Evolutionary conservation across 2,888 invertebrate species (phyloP).

Genomic region (Orgyia antiqua): DNA sequence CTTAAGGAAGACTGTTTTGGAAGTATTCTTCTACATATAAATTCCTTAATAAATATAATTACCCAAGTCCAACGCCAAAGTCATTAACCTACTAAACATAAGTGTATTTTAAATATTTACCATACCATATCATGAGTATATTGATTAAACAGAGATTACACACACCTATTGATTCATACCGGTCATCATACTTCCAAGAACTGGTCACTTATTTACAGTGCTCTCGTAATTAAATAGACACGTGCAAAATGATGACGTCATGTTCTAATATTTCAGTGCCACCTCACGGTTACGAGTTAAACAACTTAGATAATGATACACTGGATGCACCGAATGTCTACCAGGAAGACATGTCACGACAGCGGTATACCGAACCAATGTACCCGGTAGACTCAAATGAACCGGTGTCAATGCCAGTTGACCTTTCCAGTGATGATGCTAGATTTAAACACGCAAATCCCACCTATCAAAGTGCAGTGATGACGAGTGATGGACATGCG

Average conservation of each 20-base stretch:
- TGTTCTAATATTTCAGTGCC: no score
- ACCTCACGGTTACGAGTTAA: conserved; percentile 81
- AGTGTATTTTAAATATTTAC: no score
- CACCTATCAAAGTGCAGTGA: conserved; percentile 86
- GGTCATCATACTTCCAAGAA: no score
- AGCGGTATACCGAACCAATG: conserved; percentile 50
- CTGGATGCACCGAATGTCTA: conserved; percentile 79
- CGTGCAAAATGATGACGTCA: background rate
- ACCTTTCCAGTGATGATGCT: conserved; percentile 57
- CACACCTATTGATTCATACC: no score
- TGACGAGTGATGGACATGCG: conserved; percentile 50
- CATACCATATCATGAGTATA: no score
- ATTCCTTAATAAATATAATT: no score
- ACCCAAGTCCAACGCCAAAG: no score
- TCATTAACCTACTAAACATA: no score
- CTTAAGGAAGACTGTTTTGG: conserved; percentile 8
- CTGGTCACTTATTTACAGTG: conserved; percentile 16
- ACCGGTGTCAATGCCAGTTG: conserved; percentile 67
- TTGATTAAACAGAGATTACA: no score
- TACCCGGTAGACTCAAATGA: conserved; percentile 65
- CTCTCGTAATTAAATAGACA: background rate
- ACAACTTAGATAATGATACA: conserved; percentile 81
- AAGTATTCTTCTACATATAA: no score
- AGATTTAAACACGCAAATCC: conserved; percentile 86
- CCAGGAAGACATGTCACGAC: conserved; percentile 62